phyloP scores from a whole-genome alignment of 2,888 invertebrate species.

The Diarsia brunnea region DNA sequence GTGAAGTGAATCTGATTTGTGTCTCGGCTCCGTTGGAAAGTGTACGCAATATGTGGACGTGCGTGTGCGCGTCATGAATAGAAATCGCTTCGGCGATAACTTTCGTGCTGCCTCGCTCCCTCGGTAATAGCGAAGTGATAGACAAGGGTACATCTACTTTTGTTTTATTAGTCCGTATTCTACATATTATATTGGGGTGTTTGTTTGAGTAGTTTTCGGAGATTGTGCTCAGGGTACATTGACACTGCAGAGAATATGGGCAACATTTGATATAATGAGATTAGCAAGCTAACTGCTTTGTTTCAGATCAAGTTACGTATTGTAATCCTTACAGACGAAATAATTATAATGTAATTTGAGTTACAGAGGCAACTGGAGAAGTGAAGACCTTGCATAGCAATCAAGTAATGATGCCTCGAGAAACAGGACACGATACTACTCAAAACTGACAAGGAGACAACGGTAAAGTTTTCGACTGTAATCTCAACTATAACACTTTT shows the following conservation, averaged over 20 bases:
- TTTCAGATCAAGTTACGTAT: constrained; percentile 8
- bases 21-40: constrained; percentile 66
- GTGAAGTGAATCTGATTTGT: constrained; percentile 68
- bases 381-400: neutral
- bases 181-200: constrained; percentile 71
- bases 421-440: neutral
- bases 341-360: neutral
- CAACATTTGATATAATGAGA: neutral
- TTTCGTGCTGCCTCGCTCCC: constrained; percentile 71
- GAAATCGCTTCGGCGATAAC: constrained; percentile 86
- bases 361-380: constrained; percentile 17
- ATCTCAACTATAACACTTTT: neutral
- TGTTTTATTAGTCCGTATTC: constrained; percentile 77
- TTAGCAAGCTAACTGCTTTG: neutral
- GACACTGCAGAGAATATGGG: constrained; percentile 19
- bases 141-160: constrained; percentile 76
- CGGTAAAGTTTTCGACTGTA: constrained; percentile 1
- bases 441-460: neutral
- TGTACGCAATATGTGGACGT: constrained; percentile 68
- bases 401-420: neutral
- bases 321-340: constrained; percentile 5
- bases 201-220: constrained; percentile 43
- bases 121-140: constrained; percentile 73
- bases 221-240: constrained; percentile 36
- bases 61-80: constrained; percentile 82